Evolutionary conservation across 1,140 invertebrate genomes (phyloP), one percentile per base, ranked within the genome.

Genomic region (Macrocentrus cingulum): DNA sequence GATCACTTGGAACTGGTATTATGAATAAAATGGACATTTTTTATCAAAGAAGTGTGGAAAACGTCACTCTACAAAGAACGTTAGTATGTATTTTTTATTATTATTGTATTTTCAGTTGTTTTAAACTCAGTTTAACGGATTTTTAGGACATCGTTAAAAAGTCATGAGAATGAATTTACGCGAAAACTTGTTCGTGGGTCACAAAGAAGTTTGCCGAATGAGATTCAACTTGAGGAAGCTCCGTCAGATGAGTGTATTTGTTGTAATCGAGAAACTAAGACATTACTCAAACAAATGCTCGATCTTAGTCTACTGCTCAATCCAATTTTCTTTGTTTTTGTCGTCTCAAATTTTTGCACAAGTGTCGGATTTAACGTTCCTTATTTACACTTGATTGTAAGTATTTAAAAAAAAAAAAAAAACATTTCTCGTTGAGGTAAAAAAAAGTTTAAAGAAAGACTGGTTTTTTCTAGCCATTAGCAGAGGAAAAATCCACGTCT

Each of bases 331-430:
- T 82, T 98, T 52, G 77, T 98, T 48, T 98, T 98, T 77, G 88
- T 88, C 16, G 55, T 94, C 23, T 97, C 94, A 19, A 98, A 99
- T 77, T 96, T 98, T 72, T 87, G 94, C 67, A 98, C 95, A 5
- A 95, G 91, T 71, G 91, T 99, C 64, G 96, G 96, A 25, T 99
- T 97, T 82, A 95, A 97, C 75, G 88, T 97, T 37, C 61, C 61
- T 23, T 63, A 63, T 46, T 48, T 63, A 5, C 45, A 62, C 50
- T 15, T 42, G 19, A 59, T 61, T 44, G 58, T 62, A 20, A 39
- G 48, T 52, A 18, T 48, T 18, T 15, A 15, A 5, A 2, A 34
- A 0, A 19, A 2, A 3, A 19, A 19, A 56, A 36, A 7, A n/a
- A n/a, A n/a, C n/a, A n/a, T 46, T 1, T 25, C 23, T 20, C n/a